A percentile compares a stretch with the other conserved stretches of the same genome.
These are phyloP conservation scores for Rhagonycha fulva DNA, from an alignment of 2,888 invertebrate genomes.

Conservation along the genomic window DNA sequence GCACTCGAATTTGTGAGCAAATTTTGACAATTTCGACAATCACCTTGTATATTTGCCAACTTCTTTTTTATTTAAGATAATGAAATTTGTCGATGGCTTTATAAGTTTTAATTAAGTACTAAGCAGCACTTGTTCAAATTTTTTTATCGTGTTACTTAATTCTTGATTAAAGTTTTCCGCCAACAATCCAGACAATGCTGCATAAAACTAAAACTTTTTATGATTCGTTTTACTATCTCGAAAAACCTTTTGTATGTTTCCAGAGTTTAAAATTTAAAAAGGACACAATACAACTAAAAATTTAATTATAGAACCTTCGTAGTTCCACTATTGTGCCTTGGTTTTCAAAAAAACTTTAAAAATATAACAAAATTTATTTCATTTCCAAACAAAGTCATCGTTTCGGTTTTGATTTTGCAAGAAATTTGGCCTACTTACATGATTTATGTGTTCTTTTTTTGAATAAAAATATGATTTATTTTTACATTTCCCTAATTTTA, in stretches of 20 bases:
- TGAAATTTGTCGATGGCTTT: neutral
- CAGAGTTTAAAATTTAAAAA: neutral
- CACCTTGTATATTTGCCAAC: neutral
- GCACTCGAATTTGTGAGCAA: neutral
- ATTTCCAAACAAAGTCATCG: neutral
- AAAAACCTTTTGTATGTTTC: neutral
- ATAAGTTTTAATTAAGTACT: neutral
- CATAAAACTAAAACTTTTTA: neutral
- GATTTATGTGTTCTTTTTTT: neutral
- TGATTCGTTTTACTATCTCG: neutral
- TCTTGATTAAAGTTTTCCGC: neutral
- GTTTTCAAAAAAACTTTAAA: neutral
- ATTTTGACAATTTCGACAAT: neutral
- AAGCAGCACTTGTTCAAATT: neutral
- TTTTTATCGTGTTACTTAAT: neutral
- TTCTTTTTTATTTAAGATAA: neutral
- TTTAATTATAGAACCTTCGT: neutral
- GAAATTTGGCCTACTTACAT: neutral
- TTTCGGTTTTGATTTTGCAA: neutral
- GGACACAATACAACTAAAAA: neutral
- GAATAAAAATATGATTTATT: neutral
- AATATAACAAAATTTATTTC: no score
- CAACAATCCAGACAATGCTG: neutral
- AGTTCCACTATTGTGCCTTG: neutral
- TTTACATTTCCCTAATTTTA: neutral